Evolutionary conservation across 2,888 invertebrate species (phyloP).

Genomic region (Tryphoninae sp.): DNA sequence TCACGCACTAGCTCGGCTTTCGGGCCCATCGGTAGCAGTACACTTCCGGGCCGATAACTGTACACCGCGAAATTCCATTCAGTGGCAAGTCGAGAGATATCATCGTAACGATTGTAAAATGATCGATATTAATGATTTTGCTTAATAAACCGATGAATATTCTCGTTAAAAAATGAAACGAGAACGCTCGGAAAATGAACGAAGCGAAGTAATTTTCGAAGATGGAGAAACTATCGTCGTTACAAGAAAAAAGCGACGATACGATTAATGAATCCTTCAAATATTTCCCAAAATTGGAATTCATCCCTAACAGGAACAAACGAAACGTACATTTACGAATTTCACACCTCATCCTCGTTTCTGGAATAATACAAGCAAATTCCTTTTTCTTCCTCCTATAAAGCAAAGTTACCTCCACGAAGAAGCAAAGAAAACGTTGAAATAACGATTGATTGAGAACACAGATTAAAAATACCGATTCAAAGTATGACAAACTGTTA

Average conservation of each 20-base stretch:
- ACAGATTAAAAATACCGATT: constrained; percentile 48
- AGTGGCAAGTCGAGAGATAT: not conserved
- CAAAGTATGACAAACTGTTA: constrained; percentile 47
- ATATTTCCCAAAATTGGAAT: too few species aligned
- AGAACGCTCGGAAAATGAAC: not conserved
- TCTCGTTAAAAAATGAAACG: not conserved
- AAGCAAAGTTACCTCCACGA: constrained; percentile 13
- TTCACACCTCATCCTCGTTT: too few species aligned
- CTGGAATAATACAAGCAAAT: not conserved
- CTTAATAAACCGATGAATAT: not conserved
- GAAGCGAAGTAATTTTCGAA: not conserved
- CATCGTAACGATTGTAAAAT: constrained; percentile 13
- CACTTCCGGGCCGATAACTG: constrained; percentile 27
- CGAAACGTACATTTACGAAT: too few species aligned
- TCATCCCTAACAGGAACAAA: too few species aligned
- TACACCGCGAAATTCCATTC: constrained; percentile 38
- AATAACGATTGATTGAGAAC: not conserved
- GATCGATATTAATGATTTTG: constrained; percentile 30
- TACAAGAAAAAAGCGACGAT: not conserved
- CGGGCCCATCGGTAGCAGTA: constrained; percentile 4
- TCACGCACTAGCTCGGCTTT: constrained; percentile 13
- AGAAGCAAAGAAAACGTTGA: constrained; percentile 18
- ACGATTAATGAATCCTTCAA: too few species aligned
- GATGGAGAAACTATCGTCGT: not conserved
- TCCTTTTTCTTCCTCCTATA: not conserved